phyloP scores from a whole-genome alignment of 92 coral and sea anemone genomes.

The Actinernus sp. region DNA sequence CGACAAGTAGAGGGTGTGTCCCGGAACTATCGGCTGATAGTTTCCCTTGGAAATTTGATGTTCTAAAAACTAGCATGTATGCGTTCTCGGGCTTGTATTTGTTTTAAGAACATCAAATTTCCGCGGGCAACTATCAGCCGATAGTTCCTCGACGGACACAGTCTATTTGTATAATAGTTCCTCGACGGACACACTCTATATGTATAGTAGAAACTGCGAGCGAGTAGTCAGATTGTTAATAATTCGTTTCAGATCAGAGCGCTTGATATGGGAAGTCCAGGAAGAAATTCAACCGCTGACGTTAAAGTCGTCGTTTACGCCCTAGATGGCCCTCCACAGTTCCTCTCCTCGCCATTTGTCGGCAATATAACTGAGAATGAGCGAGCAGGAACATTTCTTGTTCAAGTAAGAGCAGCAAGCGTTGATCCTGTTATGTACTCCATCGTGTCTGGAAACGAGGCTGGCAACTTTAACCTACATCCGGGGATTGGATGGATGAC shows the following conservation, averaged over 20 bases:
- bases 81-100: too few species aligned
- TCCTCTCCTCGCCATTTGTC: conserved; percentile 52
- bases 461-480: conserved; percentile 60
- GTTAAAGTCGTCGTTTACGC: conserved; percentile 61
- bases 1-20: neutral
- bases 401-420: conserved; percentile 76
- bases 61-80: too few species aligned
- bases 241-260: conserved; percentile 47
- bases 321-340: conserved; percentile 85
- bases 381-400: conserved; percentile 52
- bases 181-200: too few species aligned
- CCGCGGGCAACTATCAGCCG: too few species aligned
- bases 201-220: too few species aligned
- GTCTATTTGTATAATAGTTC: too few species aligned
- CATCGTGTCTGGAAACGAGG: conserved; percentile 70
- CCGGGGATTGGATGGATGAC: conserved; percentile 75
- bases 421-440: conserved; percentile 77
- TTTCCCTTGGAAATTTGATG: too few species aligned
- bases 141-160: too few species aligned
- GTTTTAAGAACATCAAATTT: too few species aligned
- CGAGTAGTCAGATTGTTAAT: conserved; percentile 9
- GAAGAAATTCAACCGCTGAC: conserved; percentile 55
- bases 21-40: too few species aligned
- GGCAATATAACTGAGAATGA: conserved; percentile 75
- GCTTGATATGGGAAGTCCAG: conserved; percentile 85